Evolutionary conservation across 2,888 invertebrate species (phyloP), one percentile per base, ranked within the genome.

Genomic region (Teleiodes luculella): DNA sequence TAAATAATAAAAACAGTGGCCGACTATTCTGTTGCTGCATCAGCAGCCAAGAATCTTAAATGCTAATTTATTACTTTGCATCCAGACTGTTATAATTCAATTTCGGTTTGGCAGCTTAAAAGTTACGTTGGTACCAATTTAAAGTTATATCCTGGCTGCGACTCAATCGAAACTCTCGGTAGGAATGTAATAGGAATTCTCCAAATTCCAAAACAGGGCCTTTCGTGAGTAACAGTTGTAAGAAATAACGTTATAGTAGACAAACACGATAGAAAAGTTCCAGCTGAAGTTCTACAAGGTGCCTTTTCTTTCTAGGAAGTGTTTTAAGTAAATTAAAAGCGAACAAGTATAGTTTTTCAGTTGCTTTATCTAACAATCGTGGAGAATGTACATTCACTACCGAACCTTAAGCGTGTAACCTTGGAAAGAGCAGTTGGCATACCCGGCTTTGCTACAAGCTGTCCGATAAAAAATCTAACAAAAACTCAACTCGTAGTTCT

Each of bases 371-470:
- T 72, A 76, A 76, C 76, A 75, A 78, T 76, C 67, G 70, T 63
- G 69, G 73, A 72, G 72, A 79, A 74, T 71, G 75, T 70, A 73
- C 74, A 75, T 68, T 73, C 76, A 70, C 73, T 72, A 74, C 68
- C 70, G 73, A 73, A 61, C 68, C 66, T 66, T 61, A 68, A 69
- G 72, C 68, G 71, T 60, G 70, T 77, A 83, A 82, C 86, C 86
- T 86, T 86, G 87, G 74, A 78, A 72, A 74, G 78, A 83, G 82
- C 80, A 78, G 82, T 80, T 73, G 78, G 72, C 69, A 69, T 70
- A 70, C 65, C 64, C 66, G 63, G 64, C 76, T 71, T 71, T 67
- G 76, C 74, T 78, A 78, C 74, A 74, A 72, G 76, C 67, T 67
- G 64, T 64, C 68, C 73, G 59, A 59, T 63, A 85, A 86, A 86